Percentiles rank a stretch among this genome's conserved stretches.
These are phyloP conservation scores for Pygocentrus nattereri DNA, from an alignment of 2,797 vertebrate species.

Conservation along the genomic window DNA sequence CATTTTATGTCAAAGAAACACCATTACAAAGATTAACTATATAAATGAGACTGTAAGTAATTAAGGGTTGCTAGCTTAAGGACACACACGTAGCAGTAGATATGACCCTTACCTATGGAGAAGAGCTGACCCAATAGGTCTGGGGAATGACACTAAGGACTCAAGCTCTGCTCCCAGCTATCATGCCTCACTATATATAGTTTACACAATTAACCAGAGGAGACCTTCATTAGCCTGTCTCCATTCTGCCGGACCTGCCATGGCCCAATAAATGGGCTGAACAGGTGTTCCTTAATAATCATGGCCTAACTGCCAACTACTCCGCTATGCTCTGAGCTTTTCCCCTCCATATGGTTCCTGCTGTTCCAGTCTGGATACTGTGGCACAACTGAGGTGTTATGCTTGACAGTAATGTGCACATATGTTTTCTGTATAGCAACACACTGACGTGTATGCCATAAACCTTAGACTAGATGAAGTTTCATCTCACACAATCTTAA, in stretches of 20 bases:
- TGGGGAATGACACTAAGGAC: slow-evolving; percentile 23
- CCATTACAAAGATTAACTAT: background rate
- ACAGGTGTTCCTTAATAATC: slow-evolving; percentile 87
- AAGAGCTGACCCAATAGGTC: slow-evolving; percentile 30
- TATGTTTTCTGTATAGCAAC: background rate
- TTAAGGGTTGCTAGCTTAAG: slow-evolving; percentile 12
- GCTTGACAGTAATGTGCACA: slow-evolving; percentile 3
- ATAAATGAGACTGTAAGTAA: slow-evolving; percentile 21
- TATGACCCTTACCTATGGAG: slow-evolving; percentile 25
- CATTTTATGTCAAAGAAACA: slow-evolving; percentile 3
- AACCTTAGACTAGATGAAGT: no score
- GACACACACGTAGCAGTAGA: slow-evolving; percentile 47
- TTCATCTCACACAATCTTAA: background rate
- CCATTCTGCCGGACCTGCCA: slow-evolving; percentile 78
- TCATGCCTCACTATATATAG: slow-evolving; percentile 80
- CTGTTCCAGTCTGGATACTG: slow-evolving; percentile 71
- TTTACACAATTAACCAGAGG: slow-evolving; percentile 82
- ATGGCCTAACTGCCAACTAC: slow-evolving; percentile 78
- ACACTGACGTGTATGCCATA: background rate
- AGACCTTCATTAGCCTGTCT: slow-evolving; percentile 85
- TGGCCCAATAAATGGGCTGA: slow-evolving; percentile 78
- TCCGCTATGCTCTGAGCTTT: slow-evolving; percentile 77
- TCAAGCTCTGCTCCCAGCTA: slow-evolving; percentile 27
- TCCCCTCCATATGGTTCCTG: slow-evolving; percentile 80
- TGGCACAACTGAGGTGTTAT: slow-evolving; percentile 9